Base-by-base conservation (phyloP, 2,888 invertebrate genomes). In the Oegoconia quadripuncta region DNA sequence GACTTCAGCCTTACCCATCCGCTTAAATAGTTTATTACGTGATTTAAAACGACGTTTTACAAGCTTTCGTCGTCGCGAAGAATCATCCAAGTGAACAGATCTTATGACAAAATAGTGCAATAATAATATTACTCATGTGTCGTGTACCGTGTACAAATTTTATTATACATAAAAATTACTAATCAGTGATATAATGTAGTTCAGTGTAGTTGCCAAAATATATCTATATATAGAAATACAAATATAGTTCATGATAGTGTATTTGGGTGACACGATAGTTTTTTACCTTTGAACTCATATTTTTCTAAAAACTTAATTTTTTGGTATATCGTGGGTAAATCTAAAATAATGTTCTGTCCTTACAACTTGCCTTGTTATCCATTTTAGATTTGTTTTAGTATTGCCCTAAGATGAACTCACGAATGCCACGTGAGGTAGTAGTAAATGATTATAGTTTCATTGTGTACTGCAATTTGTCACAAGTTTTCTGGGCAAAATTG, bases 61-160 rank as follows among this genome's bases (percentile, higher is more conserved):
- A n/a, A n/a, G n/a, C n/a, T n/a, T n/a, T n/a, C n/a, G n/a, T n/a
- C n/a, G n/a, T n/a, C n/a, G 1, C 13, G 26, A 15, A 16, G 27
- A 20, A 22, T 43, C 53, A 48, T 57, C 52, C 55, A 55, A 55
- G 39, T 49, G 52, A 49, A 22, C 50, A 47, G 36, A 34, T 42
- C 5, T 20, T 18, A 42, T 46, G 46, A 51, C 50, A 52, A 43
- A 51, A 55, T 59, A 55, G 54, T 69, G 62, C 62, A 69, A 64
- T 64, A 66, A 49, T 51, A 45, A n/a, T n/a, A n/a, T n/a, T 26
- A 60, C 59, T 64, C 71, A 70, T 66, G 68, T 63, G 39, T 63
- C 43, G 43, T 51, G 51, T 64, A 54, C 60, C 52, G 53, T 42
- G 55, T 49, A 50, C 41, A 53, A 45, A 54, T 16, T 35, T 32